phyloP scores from a whole-genome alignment of 1,140 invertebrate genomes.

The Musca domestica region DNA sequence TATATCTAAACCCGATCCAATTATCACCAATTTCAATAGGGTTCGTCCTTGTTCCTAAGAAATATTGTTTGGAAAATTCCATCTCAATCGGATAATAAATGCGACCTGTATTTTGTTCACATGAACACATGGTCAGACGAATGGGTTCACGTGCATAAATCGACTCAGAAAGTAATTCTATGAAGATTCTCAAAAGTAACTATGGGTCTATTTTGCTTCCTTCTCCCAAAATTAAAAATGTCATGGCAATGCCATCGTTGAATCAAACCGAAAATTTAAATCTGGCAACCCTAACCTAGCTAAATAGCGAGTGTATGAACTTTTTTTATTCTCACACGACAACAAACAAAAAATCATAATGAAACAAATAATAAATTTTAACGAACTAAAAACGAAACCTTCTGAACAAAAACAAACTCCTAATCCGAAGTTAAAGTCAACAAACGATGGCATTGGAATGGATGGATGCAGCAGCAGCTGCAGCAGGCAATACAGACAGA shows the following conservation, averaged over 20 bases:
- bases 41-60: no score
- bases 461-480: not conserved
- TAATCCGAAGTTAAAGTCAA: not conserved
- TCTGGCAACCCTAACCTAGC: slow-evolving; percentile 5
- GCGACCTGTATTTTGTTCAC: no score
- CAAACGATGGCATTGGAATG: no score
- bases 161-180: no score
- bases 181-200: no score
- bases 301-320: not conserved
- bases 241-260: no score
- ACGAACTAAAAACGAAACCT: slow-evolving; percentile 12
- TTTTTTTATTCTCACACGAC: not conserved
- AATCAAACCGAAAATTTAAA: not conserved
- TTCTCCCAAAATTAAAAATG: not conserved
- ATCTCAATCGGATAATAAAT: not conserved
- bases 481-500: not conserved
- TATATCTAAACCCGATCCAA: no score
- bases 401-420: not conserved
- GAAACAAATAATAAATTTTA: slow-evolving; percentile 22
- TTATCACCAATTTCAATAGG: no score
- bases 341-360: slow-evolving; percentile 14
- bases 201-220: no score
- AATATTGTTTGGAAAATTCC: not conserved
- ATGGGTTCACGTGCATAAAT: no score
- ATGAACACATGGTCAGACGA: no score